A percentile compares a stretch with the other conserved stretches of the same genome.
These are phyloP conservation scores for Daboia siamensis DNA, from an alignment of 2,113 vertebrate genomes.

Conservation along the genomic window DNA sequence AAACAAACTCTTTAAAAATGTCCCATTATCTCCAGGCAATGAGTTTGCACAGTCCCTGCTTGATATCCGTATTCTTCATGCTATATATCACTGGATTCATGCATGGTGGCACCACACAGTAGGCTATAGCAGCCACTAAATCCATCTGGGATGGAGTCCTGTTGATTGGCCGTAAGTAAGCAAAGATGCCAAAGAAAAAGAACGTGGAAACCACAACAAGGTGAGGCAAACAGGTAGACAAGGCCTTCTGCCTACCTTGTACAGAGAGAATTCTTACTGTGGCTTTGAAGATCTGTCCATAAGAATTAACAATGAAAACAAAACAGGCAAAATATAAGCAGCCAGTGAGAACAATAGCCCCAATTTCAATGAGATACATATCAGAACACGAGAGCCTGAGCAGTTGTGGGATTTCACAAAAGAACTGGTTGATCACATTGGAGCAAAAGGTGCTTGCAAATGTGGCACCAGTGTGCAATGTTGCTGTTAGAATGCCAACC, in stretches of 20 bases:
- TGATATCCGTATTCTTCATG: neutral
- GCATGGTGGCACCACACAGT: neutral
- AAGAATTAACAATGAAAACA: neutral
- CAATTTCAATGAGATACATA: neutral
- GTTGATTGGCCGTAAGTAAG: neutral
- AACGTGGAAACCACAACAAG: neutral
- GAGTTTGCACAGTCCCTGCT: neutral
- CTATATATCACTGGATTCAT: neutral
- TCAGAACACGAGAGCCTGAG: neutral
- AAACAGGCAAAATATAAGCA: neutral
- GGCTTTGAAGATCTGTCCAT: neutral
- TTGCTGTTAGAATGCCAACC: neutral
- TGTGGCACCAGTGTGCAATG: neutral
- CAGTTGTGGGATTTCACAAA: neutral
- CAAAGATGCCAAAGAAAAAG: neutral
- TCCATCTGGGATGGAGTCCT: neutral
- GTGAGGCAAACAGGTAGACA: constrained; percentile 1
- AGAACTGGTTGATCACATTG: neutral
- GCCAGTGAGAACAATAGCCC: neutral
- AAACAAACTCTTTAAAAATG: no score
- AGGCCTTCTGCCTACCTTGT: neutral
- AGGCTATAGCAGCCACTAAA: neutral
- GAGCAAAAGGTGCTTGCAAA: neutral
- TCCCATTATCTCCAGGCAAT: neutral
- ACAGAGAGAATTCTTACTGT: neutral